Evolutionary conservation across 2,888 invertebrate species (phyloP).

Genomic region (Thera britannica): DNA sequence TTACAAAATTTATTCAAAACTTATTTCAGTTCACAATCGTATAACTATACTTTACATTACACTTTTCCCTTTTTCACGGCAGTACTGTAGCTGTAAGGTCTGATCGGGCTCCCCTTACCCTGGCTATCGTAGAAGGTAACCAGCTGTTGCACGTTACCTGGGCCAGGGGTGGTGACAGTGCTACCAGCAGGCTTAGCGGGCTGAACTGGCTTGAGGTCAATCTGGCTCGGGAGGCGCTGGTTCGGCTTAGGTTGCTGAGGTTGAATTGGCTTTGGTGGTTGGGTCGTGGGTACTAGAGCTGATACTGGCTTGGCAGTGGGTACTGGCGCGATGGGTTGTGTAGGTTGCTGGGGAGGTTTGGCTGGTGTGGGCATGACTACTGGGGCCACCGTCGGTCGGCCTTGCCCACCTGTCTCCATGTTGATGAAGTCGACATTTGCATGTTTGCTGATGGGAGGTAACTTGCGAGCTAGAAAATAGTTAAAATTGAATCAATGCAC

Average conservation of each 20-base stretch:
- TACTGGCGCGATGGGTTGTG: conserved; percentile 10
- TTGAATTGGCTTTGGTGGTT: conserved; percentile 31
- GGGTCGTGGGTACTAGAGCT: conserved; percentile 37
- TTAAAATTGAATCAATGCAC: background rate
- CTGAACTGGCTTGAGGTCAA: conserved; percentile 61
- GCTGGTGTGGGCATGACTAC: conserved; percentile 27
- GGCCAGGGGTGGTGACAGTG: conserved; percentile 71
- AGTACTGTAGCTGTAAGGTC: conserved; percentile 76
- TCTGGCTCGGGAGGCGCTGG: conserved; percentile 48
- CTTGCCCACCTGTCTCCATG: conserved; percentile 70
- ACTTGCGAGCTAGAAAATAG: conserved; percentile 62
- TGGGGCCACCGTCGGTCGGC: background rate
- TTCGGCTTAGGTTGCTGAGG: conserved; percentile 39
- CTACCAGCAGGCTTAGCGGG: conserved; percentile 56
- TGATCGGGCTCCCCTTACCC: conserved; percentile 72
- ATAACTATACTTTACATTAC: background rate
- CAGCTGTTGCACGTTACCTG: conserved; percentile 72
- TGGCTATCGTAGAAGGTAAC: conserved; percentile 74
- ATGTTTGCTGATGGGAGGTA: conserved; percentile 69
- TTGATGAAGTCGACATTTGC: conserved; percentile 77
- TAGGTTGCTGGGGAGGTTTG: conserved; percentile 38
- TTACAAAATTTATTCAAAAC: background rate
- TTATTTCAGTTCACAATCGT: conserved; percentile 6
- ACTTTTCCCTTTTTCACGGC: conserved; percentile 75
- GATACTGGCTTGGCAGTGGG: conserved; percentile 43